Evolutionary conservation across 2,797 vertebrate species (phyloP), one percentile per base, ranked within the genome.

Genomic region (Florisuga fusca): DNA sequence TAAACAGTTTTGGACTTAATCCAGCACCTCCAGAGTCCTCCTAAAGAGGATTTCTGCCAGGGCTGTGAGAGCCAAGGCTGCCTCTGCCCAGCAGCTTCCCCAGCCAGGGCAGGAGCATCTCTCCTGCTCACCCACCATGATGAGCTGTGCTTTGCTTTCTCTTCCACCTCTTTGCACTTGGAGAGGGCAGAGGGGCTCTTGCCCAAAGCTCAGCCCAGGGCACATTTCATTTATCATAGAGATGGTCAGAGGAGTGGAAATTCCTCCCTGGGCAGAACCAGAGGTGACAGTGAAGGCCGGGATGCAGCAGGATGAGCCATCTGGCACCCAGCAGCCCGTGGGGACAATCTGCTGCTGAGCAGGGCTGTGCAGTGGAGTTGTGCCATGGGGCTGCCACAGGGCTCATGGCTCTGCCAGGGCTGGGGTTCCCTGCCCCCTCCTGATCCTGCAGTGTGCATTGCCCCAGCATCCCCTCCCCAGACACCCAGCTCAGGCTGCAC

Each of bases 401-500:
- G 19, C 17, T n/a, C 15, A 18, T 1, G 1, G 31, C 15, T 68
- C 53, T 18, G 15, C 27, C 2, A 1, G 31, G 18, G 7, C 62
- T 2, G 1, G 68, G 36, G 2, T 50, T 3, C 9, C 19, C 21
- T 13, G 34, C 10, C 41, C 15, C 36, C 62, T 76, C 33, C 75
- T 0, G 1, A 29, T 71, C 41, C 69, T 38, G 3, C 48, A 72
- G 19, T 10, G 1, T 67, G 90, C 10, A 0, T 46, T 92, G 51
- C 17, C 6, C 3, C 27, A 61, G 51, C 23, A 68, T 7, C 8
- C 19, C 6, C 9, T 14, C 17, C 20, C 57, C 43, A 41, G 9
- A 25, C 2, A 0, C 6, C 29, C 0, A 2, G 9, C 13, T 9
- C n/a, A 18, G 0, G 51, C 29, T 62, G 19, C 11, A 4, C 0